phyloP scores from a whole-genome alignment of 2,888 invertebrate genomes.

The Perithous albicinctus region DNA sequence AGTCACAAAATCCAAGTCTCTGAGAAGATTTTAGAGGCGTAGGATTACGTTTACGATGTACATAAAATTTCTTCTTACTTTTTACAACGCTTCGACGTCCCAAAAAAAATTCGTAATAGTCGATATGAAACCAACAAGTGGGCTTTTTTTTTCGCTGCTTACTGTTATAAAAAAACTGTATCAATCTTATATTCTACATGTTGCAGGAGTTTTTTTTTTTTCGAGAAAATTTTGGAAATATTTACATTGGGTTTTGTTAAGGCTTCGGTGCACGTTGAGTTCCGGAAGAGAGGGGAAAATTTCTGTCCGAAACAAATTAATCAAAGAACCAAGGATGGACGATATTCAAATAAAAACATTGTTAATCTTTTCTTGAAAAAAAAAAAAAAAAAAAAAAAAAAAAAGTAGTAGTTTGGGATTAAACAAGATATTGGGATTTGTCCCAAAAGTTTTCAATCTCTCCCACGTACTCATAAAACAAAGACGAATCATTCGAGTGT shows the following conservation, averaged over 20 bases:
- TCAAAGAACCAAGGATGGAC: too few relatives aligned
- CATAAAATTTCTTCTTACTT: not conserved
- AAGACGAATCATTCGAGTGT: not conserved
- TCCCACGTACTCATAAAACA: too few relatives aligned
- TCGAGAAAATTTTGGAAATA: constrained; percentile 42
- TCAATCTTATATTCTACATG: constrained; percentile 17
- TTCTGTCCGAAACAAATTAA: too few relatives aligned
- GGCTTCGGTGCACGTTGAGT: too few relatives aligned
- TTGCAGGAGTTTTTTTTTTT: not conserved
- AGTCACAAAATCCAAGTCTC: constrained; percentile 35
- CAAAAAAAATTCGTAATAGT: not conserved
- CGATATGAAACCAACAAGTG: not conserved
- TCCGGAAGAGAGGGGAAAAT: too few relatives aligned
- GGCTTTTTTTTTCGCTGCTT: constrained; percentile 9
- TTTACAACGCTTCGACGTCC: not conserved
- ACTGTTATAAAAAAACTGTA: constrained; percentile 28
- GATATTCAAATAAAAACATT: too few relatives aligned
- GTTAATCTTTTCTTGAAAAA: too few relatives aligned
- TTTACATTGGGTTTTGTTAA: constrained; percentile 56
- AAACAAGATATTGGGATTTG: too few relatives aligned
- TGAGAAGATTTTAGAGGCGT: not conserved
- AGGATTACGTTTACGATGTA: constrained; percentile 27
- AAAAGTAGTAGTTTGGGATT: too few relatives aligned
- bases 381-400: too few relatives aligned
- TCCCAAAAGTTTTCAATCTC: too few relatives aligned